These are phyloP conservation scores for Peromyscus attwateri DNA, from an alignment of 2,797 vertebrate species.

Conservation along the genomic window DNA sequence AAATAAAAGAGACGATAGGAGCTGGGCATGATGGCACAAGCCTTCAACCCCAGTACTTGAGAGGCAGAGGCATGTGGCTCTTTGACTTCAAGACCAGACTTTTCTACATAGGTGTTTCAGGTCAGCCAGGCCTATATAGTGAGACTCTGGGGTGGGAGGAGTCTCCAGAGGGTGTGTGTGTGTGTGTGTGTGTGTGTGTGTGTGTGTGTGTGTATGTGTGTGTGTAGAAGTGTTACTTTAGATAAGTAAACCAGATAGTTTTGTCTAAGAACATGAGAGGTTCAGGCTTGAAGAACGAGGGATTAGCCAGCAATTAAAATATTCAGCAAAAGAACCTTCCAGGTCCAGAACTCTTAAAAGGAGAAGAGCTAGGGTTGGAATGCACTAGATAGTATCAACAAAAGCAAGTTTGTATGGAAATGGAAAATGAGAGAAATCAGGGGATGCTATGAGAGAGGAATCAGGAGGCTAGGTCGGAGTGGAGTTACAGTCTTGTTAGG, in stretches of 20 bases:
- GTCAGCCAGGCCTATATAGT: no score
- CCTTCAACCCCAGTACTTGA: neutral
- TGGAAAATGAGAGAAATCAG: neutral
- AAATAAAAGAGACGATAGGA: neutral
- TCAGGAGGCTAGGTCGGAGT: neutral
- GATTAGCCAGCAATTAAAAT: neutral
- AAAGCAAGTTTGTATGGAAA: neutral
- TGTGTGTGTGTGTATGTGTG: neutral
- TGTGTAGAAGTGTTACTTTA: neutral
- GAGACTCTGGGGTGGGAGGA: neutral
- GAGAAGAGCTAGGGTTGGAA: neutral
- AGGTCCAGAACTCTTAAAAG: neutral
- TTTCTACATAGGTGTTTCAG: neutral
- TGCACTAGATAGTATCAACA: neutral
- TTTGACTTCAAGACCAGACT: neutral
- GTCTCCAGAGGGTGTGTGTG: neutral
- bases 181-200: neutral
- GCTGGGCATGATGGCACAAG: neutral
- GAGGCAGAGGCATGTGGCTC: neutral
- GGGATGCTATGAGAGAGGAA: neutral
- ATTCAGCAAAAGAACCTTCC: neutral
- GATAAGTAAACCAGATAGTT: neutral
- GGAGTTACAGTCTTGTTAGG: neutral
- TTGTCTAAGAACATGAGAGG: neutral
- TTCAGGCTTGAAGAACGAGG: neutral